These are phyloP conservation scores for Cactoblastis cactorum DNA, from an alignment of 2,888 invertebrate genomes.

Conservation along the genomic window DNA sequence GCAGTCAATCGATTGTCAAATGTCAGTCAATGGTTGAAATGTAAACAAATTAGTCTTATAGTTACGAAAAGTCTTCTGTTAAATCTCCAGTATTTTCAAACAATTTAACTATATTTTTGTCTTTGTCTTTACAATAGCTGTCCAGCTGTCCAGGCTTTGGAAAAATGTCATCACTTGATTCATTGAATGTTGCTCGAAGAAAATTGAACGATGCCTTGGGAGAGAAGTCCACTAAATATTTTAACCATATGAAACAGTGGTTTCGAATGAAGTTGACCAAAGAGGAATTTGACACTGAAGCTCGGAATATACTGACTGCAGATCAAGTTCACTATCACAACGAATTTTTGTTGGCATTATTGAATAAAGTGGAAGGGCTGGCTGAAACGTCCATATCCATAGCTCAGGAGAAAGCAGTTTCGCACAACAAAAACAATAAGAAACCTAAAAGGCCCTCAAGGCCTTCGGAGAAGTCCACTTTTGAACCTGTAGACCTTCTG, in stretches of 20 bases:
- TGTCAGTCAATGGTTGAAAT: no score
- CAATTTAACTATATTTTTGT: no score
- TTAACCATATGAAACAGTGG: constrained; percentile 86
- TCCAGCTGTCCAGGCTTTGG: neutral
- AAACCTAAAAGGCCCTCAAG: constrained; percentile 76
- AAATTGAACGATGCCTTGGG: constrained; percentile 82
- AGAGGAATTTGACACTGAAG: constrained; percentile 90
- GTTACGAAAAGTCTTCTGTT: no score
- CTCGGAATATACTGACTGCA: constrained; percentile 84
- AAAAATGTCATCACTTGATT: constrained; percentile 55
- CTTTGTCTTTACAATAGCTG: no score
- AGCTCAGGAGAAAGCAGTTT: constrained; percentile 62
- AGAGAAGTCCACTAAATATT: constrained; percentile 85
- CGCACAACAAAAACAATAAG: constrained; percentile 64
- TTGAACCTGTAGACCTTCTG: constrained; percentile 80
- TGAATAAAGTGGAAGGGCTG: constrained; percentile 84
- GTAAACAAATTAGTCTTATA: no score
- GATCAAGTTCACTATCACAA: constrained; percentile 91
- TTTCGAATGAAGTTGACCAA: constrained; percentile 87
- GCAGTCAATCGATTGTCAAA: no score
- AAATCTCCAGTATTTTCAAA: no score
- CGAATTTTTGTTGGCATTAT: constrained; percentile 88
- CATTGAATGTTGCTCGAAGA: constrained; percentile 80
- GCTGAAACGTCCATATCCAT: constrained; percentile 66
- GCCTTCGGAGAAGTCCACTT: constrained; percentile 78